Percentiles rank a stretch among this genome's conserved stretches.
These are phyloP conservation scores for Coenonympha arcania DNA, from an alignment of 2,888 invertebrate genomes.

Conservation along the genomic window DNA sequence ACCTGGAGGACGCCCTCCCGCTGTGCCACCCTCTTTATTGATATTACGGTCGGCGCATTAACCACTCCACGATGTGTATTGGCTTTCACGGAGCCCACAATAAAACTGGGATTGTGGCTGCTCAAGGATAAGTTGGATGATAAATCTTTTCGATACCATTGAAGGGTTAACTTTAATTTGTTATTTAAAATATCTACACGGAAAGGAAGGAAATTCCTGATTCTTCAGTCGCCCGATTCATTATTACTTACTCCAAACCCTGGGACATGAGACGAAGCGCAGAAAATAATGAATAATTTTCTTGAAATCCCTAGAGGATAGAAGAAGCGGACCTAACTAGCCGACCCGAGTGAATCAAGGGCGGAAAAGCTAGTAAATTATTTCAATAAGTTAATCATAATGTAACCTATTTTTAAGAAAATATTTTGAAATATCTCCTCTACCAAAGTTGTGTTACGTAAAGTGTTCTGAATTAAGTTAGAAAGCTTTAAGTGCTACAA, in stretches of 20 bases:
- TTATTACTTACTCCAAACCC: no score
- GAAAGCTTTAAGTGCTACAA: conserved; percentile 9
- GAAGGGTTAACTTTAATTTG: not conserved
- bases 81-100: conserved; percentile 51
- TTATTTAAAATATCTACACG: no score
- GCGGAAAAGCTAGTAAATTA: no score
- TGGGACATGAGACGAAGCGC: no score
- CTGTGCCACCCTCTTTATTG: conserved; percentile 53
- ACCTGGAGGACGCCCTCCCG: conserved; percentile 43
- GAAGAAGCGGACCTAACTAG: no score
- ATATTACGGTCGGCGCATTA: conserved; percentile 62
- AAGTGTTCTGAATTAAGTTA: not conserved
- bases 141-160: not conserved
- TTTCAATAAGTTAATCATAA: no score
- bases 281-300: no score
- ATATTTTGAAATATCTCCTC: not conserved
- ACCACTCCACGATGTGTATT: conserved; percentile 58
- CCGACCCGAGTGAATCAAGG: no score
- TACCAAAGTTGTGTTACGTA: not conserved
- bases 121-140: conserved; percentile 12
- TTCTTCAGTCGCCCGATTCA: no score
- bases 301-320: no score
- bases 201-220: no score
- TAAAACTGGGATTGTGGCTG: conserved; percentile 43
- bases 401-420: no score